phyloP scores from a whole-genome alignment of 2,797 vertebrate genomes.

The Myoxocephalus aenaeus region DNA sequence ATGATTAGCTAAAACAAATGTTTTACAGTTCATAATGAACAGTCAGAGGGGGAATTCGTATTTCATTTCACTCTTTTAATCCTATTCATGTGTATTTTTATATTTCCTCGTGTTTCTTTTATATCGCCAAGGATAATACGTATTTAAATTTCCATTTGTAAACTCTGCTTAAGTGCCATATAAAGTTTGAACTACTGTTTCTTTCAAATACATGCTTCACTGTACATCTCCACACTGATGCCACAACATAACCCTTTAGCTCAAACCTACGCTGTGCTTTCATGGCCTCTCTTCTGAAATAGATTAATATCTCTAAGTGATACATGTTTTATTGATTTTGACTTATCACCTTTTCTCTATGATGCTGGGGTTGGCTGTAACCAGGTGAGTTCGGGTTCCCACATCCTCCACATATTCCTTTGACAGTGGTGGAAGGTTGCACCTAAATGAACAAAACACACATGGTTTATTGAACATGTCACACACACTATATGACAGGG shows the following conservation, averaged over 20 bases:
- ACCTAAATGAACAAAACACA: constrained; percentile 79
- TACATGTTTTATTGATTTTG: not conserved
- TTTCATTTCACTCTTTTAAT: not conserved
- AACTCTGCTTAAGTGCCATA: not conserved
- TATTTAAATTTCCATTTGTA: not conserved
- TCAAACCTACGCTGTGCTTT: not conserved
- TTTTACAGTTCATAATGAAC: not conserved
- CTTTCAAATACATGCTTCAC: not conserved
- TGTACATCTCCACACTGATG: not conserved
- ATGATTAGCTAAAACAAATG: not conserved
- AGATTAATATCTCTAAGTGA: not conserved
- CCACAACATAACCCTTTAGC: not conserved
- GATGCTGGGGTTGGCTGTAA: constrained; percentile 98
- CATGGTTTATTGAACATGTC: too few species aligned
- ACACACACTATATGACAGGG: too few species aligned
- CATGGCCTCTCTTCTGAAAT: not conserved
- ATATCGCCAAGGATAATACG: not conserved
- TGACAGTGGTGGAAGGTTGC: constrained; percentile 95
- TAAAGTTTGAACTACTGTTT: not conserved
- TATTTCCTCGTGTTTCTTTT: too few species aligned
- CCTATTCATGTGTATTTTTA: not conserved
- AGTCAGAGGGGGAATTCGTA: not conserved
- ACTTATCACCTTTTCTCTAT: constrained; percentile 92
- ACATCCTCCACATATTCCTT: constrained; percentile 91
- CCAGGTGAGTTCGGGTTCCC: constrained; percentile 91